These are phyloP conservation scores for Oryzias celebensis DNA, from an alignment of 2,113 vertebrate genomes.

Conservation along the genomic window DNA sequence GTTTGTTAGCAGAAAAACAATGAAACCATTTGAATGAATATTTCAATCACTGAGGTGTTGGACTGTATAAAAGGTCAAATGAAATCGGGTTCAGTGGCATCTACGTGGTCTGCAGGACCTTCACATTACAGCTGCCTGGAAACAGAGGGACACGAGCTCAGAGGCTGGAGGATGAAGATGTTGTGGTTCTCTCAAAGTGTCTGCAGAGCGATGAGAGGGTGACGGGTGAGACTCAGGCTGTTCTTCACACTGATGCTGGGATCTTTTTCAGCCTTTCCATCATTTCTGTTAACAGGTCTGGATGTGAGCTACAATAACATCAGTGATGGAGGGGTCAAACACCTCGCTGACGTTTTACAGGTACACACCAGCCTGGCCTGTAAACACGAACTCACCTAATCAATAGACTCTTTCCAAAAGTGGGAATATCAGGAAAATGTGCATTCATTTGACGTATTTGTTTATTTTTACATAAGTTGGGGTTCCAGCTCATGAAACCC, in stretches of 20 bases:
- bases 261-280: too few species aligned
- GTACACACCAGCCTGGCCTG: slow-evolving; percentile 6
- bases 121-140: slow-evolving; percentile 78
- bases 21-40: too few species aligned
- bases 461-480: too few species aligned
- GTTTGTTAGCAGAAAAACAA: too few species aligned
- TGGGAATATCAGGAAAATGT: too few species aligned
- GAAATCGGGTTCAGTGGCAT: too few species aligned
- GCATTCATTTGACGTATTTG: too few species aligned
- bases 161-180: slow-evolving; percentile 76
- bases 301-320: slow-evolving; percentile 84
- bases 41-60: too few species aligned
- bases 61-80: too few species aligned
- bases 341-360: slow-evolving; percentile 59
- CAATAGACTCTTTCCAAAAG: not conserved
- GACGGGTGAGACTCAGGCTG: slow-evolving; percentile 70
- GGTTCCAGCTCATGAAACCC: too few species aligned
- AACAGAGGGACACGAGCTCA: slow-evolving; percentile 68
- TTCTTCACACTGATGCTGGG: too few species aligned
- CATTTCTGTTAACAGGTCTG: slow-evolving; percentile 75
- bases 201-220: slow-evolving; percentile 60
- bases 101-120: slow-evolving; percentile 16
- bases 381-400: not conserved
- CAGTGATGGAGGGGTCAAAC: slow-evolving; percentile 76
- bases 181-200: slow-evolving; percentile 67